Base-by-base conservation (phyloP, 2,888 invertebrate species). In the Smittia aterrima region DNA sequence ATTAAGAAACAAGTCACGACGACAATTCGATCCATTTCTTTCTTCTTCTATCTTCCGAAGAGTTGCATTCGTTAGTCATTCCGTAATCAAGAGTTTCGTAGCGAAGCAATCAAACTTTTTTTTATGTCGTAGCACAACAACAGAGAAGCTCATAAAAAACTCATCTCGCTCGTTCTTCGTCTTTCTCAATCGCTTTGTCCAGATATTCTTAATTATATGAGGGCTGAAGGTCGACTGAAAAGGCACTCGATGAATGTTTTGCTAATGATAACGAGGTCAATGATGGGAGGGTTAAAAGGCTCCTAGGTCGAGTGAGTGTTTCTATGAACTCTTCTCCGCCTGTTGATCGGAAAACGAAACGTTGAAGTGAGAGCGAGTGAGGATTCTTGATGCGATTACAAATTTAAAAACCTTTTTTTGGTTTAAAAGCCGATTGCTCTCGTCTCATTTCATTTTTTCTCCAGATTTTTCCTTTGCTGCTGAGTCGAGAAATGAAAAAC, bases 231-330 rank as follows among this genome's bases (percentile, higher is more conserved):
- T 32, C 32, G 32, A 16, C 4, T 47, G 47, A 11, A 47, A 11
- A 47, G 11, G 47, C 11, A 47, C 11, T 47, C 47, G 16, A 47
- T 47, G 47, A 16, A n/a, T 16, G 47, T 47, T 47, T 16, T 47
- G 47, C 47, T 47, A 47, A 47, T 47, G 47, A 47, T 47, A 47
- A 47, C 47, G 47, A 47, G 47, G 47, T 47, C 47, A 47, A 47
- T 16, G 16, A 47, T 47, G n/a, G 47, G 47, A n/a, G 47, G 16
- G 16, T 11, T n/a, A 11, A 11, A 16, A 47, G 16, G 47, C 2
- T 11, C 11, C 11, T 16, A 16, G 47, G 16, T 47, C 47, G 47
- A 47, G 38, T 38, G 9, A 38, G 11, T 47, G 11, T 47, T 47
- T 47, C 16, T 16, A 2, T 47, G 16, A 47, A 11, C 16, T 47